Base-by-base conservation (phyloP, 2,113 vertebrate species). In the Tricholaema leucomelas region DNA sequence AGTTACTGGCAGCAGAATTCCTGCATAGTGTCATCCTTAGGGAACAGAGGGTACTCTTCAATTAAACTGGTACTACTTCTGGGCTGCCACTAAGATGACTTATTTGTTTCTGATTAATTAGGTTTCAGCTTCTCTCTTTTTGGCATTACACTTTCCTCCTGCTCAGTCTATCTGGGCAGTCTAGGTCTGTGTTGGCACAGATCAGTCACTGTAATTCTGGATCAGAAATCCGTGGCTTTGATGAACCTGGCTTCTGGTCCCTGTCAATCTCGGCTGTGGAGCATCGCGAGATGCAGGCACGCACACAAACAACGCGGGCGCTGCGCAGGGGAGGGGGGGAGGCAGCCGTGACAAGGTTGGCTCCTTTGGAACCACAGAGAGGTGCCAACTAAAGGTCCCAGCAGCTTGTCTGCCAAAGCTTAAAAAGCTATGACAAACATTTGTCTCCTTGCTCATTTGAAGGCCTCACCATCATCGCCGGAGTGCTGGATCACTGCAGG, bases 91-190 rank as follows among this genome's bases (percentile, higher is more conserved):
- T 93, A 96, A 87, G 88, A 95, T 94, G 81, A 93, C 91, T 97
- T 96, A 94, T 74, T 96, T 95, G 85, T 96, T 96, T 97, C 96
- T 95, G 91, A 96, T 96, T 97, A 97, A 97, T 96, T 96, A 97
- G 93, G 91, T 95, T 94, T 91, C 88, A 59, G 87, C 87, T 94
- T 95, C 93, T 96, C 94, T 75, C 91, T 95, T 97, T 95, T 97
- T 97, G 97, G 96, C 97, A 96, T 92, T 94, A 64, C 66, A 1
- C 90, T 93, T 97, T 84, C 97, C 97, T 97, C 97, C 96, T 97
- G 97, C 96, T 97, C 92, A 87, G 88, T 94, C 94, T 97, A 90
- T 97, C 96, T 98, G 97, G 96, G 97, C 95, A 85, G 94, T 94
- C 86, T 96, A 96, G 94, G 92, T 87, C 89, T 96, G 97, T 56